Percentiles rank a stretch among this genome's conserved stretches.
Evolutionary conservation across 2,888 invertebrate genomes (phyloP).

Genomic region (Labia minor): DNA sequence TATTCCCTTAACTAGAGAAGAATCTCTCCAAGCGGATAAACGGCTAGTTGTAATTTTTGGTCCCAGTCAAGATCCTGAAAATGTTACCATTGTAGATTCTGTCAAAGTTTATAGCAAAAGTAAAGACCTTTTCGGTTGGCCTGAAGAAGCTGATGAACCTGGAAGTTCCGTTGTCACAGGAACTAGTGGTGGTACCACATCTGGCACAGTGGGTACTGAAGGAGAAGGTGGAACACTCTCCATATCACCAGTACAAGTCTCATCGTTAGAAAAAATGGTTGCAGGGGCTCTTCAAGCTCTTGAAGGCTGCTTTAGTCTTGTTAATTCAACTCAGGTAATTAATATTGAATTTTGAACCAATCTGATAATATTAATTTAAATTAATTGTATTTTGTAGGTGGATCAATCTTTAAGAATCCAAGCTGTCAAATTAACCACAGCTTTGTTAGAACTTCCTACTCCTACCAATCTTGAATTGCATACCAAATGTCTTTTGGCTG

Average conservation of each 20-base stretch:
- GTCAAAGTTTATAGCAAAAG: slow-evolving; percentile 88
- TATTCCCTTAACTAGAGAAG: slow-evolving; percentile 86
- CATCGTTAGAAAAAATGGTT: slow-evolving; percentile 52
- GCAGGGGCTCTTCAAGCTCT: slow-evolving; percentile 59
- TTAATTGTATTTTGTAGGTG: neutral
- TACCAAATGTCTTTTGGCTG: slow-evolving; percentile 72
- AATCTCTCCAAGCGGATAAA: slow-evolving; percentile 84
- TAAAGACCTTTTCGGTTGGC: slow-evolving; percentile 94
- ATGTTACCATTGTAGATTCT: slow-evolving; percentile 85
- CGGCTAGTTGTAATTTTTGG: slow-evolving; percentile 74
- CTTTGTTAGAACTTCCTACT: slow-evolving; percentile 56
- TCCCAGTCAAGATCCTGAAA: slow-evolving; percentile 74
- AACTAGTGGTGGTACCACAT: slow-evolving; percentile 27
- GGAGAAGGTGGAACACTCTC: slow-evolving; percentile 37
- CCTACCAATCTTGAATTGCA: slow-evolving; percentile 61
- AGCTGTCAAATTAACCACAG: slow-evolving; percentile 54
- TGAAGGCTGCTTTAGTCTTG: slow-evolving; percentile 56
- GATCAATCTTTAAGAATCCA: slow-evolving; percentile 29
- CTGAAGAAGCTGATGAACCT: slow-evolving; percentile 81
- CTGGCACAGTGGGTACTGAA: slow-evolving; percentile 31
- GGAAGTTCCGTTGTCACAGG: slow-evolving; percentile 32
- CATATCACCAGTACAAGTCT: slow-evolving; percentile 40
- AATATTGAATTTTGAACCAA: slow-evolving; percentile 22
- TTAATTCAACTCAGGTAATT: slow-evolving; percentile 27
- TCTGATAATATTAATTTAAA: slow-evolving; percentile 21